Evolutionary conservation across 2,113 vertebrate genomes (phyloP).

Genomic region (Siniperca knerii): DNA sequence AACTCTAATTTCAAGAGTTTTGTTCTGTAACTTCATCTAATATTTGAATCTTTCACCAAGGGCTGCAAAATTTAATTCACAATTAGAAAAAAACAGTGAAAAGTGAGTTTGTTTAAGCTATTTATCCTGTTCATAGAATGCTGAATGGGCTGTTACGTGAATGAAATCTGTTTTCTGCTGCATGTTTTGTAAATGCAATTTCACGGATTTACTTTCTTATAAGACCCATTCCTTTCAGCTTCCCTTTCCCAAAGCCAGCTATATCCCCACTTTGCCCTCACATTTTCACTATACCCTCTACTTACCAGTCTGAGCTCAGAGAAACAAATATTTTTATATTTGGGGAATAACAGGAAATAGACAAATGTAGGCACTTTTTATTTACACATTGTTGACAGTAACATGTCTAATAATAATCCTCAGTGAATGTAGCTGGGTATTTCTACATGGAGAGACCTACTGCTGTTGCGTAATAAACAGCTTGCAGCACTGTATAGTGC

Average conservation of each 20-base stretch:
- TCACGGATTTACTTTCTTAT: constrained; percentile 61
- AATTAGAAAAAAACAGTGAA: constrained; percentile 1
- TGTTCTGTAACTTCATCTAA: constrained; percentile 54
- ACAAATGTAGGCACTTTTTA: constrained; percentile 15
- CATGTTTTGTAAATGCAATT: constrained; percentile 65
- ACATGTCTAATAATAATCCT: constrained; percentile 8
- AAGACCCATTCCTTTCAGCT: constrained; percentile 60
- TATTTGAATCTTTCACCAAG: constrained; percentile 42
- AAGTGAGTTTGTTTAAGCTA: constrained; percentile 3
- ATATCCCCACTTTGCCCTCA: constrained; percentile 47
- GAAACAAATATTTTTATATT: constrained; percentile 27
- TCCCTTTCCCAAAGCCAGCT: constrained; percentile 52
- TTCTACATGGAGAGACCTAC: constrained; percentile 13
- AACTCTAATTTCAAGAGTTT: constrained; percentile 44
- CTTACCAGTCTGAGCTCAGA: constrained; percentile 70
- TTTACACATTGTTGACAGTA: constrained; percentile 12
- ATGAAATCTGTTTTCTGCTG: constrained; percentile 57
- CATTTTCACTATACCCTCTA: constrained; percentile 64
- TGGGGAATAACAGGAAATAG: not conserved
- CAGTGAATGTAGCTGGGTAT: constrained; percentile 16
- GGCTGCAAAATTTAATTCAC: not conserved
- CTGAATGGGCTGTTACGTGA: constrained; percentile 53
- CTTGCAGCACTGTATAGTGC: constrained; percentile 18
- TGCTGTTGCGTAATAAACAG: constrained; percentile 14
- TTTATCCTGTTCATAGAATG: constrained; percentile 38